Evolutionary conservation across 2,113 vertebrate genomes (phyloP).

Genomic region (Loxodonta africana): DNA sequence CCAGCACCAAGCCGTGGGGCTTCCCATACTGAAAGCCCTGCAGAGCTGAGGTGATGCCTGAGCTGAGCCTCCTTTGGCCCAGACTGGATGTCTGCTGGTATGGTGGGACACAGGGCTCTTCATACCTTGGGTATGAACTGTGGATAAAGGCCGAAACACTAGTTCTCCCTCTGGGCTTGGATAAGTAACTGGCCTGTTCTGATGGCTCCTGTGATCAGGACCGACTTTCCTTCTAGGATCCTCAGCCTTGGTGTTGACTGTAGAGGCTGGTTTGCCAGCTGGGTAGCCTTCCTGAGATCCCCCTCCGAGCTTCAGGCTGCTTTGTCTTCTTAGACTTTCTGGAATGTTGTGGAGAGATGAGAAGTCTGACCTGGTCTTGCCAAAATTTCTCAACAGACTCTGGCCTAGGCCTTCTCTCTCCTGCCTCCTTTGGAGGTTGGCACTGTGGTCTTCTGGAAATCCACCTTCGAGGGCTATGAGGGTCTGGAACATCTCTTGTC

Average conservation of each 20-base stretch:
- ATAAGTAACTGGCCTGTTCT: slow-evolving; percentile 70
- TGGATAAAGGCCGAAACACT: not conserved
- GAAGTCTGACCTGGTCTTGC: slow-evolving; percentile 79
- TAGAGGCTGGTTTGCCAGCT: slow-evolving; percentile 66
- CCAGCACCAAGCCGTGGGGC: slow-evolving; percentile 92
- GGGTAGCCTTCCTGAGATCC: slow-evolving; percentile 67
- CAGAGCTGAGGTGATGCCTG: slow-evolving; percentile 77
- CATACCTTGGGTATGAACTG: slow-evolving; percentile 82
- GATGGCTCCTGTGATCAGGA: slow-evolving; percentile 68
- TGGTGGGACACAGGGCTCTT: slow-evolving; percentile 87
- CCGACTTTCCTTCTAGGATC: slow-evolving; percentile 73
- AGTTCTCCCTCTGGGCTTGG: slow-evolving; percentile 81
- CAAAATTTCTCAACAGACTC: slow-evolving; percentile 78
- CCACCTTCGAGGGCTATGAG: slow-evolving; percentile 78
- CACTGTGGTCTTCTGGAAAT: slow-evolving; percentile 82
- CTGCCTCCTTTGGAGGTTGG: not conserved
- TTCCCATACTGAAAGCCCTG: slow-evolving; percentile 77
- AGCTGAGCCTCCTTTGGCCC: slow-evolving; percentile 80
- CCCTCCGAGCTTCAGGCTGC: slow-evolving; percentile 75
- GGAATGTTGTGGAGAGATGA: slow-evolving; percentile 87
- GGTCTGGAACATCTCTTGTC: slow-evolving; percentile 70
- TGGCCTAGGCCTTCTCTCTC: slow-evolving; percentile 78
- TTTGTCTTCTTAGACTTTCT: slow-evolving; percentile 82
- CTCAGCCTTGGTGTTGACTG: slow-evolving; percentile 75
- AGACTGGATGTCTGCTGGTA: slow-evolving; percentile 84